Conservation (phyloP, 2,113 vertebrate species). For the Nesogale talazaci region DNA sequence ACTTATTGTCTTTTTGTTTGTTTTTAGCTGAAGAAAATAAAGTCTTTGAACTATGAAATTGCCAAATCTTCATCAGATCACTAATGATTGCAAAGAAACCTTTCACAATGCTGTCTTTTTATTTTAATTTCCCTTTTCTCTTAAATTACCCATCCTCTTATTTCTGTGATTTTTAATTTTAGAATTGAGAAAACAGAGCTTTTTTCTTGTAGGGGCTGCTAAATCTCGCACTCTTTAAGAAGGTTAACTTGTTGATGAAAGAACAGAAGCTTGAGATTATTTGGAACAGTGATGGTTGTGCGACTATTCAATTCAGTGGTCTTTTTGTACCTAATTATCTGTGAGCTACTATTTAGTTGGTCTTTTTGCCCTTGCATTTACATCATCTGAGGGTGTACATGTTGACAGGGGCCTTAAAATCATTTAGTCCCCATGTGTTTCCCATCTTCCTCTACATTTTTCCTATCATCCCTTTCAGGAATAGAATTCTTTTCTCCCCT, state of each 20-base stretch:
- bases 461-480: background rate
- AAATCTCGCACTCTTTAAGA: conserved; percentile 17
- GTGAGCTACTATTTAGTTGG: conserved; percentile 27
- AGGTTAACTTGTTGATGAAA: conserved; percentile 20
- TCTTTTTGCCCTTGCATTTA: conserved; percentile 23
- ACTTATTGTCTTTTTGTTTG: background rate
- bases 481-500: background rate
- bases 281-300: conserved; percentile 18
- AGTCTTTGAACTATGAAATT: conserved; percentile 51
- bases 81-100: conserved; percentile 41
- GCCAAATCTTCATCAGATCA: conserved; percentile 5
- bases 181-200: conserved; percentile 41
- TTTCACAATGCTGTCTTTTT: conserved; percentile 54
- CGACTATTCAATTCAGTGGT: conserved; percentile 18
- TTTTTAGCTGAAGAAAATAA: conserved; percentile 52
- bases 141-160: background rate
- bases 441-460: background rate
- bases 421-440: background rate
- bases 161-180: conserved; percentile 58
- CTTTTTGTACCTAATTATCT: background rate
- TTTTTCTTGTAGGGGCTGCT: conserved; percentile 44
- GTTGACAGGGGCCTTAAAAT: conserved; percentile 24
- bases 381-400: conserved; percentile 19
- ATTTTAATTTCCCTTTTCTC: background rate
- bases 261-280: conserved; percentile 42